These are phyloP conservation scores for Sciaenops ocellatus DNA, from an alignment of 2,797 vertebrate genomes.

Conservation along the genomic window DNA sequence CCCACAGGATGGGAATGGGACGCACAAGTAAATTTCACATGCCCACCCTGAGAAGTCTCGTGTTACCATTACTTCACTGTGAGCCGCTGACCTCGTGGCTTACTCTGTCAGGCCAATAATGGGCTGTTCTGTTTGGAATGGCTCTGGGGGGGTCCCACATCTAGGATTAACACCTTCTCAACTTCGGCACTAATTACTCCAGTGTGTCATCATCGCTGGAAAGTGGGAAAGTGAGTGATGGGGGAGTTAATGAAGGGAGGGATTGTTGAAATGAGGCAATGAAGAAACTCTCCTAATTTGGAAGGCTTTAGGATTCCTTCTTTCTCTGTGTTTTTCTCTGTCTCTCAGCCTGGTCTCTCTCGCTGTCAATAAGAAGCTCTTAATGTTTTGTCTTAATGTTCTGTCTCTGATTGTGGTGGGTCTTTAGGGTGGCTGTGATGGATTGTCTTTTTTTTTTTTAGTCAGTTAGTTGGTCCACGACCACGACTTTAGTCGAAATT, in stretches of 20 bases:
- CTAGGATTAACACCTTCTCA: constrained; percentile 72
- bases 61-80: constrained; percentile 62
- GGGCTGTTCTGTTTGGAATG: constrained; percentile 57
- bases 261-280: constrained; percentile 47
- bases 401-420: too few relatives aligned
- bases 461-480: not conserved
- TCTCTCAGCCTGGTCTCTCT: not conserved
- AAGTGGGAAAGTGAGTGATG: constrained; percentile 44
- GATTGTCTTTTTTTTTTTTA: too few relatives aligned
- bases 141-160: constrained; percentile 51
- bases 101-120: constrained; percentile 46
- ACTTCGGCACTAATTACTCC: constrained; percentile 61
- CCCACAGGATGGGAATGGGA: constrained; percentile 62
- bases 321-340: constrained; percentile 27
- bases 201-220: constrained; percentile 53
- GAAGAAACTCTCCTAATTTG: constrained; percentile 15
- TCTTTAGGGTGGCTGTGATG: too few relatives aligned
- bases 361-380: constrained; percentile 25
- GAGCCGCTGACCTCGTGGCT: constrained; percentile 40
- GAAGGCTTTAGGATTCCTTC: constrained; percentile 29
- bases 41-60: constrained; percentile 54
- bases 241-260: constrained; percentile 38
- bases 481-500: not conserved
- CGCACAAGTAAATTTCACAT: constrained; percentile 51
- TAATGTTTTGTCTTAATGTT: constrained; percentile 9